Conservation (phyloP, 2,113 vertebrate species). For the Bubo blakistoni region DNA sequence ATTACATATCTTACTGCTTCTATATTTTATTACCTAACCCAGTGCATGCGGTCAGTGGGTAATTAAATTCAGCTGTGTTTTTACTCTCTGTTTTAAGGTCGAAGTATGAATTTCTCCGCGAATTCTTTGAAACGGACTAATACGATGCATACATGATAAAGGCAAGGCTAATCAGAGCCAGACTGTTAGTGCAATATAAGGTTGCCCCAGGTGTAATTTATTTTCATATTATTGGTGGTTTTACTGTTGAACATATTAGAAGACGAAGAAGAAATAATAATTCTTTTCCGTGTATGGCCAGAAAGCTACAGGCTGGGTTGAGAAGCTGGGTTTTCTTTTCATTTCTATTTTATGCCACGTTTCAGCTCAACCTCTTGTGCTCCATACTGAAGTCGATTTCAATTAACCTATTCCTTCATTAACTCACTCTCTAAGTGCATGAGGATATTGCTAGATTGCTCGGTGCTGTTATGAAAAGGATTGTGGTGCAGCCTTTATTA, state of each 20-base stretch:
- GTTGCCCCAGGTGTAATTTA: slow-evolving; percentile 82
- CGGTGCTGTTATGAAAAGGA: slow-evolving; percentile 21
- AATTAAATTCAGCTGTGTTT: slow-evolving; percentile 99
- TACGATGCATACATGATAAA: slow-evolving; percentile 86
- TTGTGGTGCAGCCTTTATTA: slow-evolving; percentile 51
- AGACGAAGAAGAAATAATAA: slow-evolving; percentile 68
- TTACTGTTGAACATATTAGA: slow-evolving; percentile 69
- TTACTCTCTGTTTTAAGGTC: slow-evolving; percentile 83
- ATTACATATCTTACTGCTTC: slow-evolving; percentile 93
- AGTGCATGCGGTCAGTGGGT: slow-evolving; percentile 91
- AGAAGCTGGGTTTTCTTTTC: slow-evolving; percentile 58
- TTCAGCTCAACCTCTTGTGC: neutral
- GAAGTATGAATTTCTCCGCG: slow-evolving; percentile 79
- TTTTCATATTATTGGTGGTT: slow-evolving; percentile 74
- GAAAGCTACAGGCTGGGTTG: slow-evolving; percentile 33
- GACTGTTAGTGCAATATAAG: slow-evolving; percentile 78
- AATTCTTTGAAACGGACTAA: slow-evolving; percentile 87
- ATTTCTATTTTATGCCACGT: slow-evolving; percentile 61
- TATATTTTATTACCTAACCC: slow-evolving; percentile 89
- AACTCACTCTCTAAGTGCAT: slow-evolving; percentile 57
- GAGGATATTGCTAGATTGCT: slow-evolving; percentile 62
- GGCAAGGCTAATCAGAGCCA: slow-evolving; percentile 82
- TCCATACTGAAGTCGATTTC: slow-evolving; percentile 27
- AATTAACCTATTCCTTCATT: slow-evolving; percentile 68
- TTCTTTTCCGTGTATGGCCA: slow-evolving; percentile 50